These are phyloP conservation scores for Entomobrya multifasciata DNA, from an alignment of 2,888 invertebrate species.

Conservation along the genomic window DNA sequence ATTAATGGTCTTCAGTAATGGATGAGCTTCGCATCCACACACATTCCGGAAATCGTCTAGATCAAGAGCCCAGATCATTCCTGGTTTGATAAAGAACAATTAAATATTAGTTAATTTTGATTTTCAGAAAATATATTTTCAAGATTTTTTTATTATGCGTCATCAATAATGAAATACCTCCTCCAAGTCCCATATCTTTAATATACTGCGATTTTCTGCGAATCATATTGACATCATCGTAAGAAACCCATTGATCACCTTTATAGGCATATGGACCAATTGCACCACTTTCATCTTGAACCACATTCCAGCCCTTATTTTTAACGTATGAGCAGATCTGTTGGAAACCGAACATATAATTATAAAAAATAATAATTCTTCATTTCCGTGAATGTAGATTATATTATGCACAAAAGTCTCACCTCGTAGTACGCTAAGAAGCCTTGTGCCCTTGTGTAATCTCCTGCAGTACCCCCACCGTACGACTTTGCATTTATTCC, in stretches of 20 bases:
- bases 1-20: constrained; percentile 90
- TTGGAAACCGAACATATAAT: too few relatives aligned
- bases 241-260: constrained; percentile 88
- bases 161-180: constrained; percentile 83
- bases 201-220: constrained; percentile 82
- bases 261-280: constrained; percentile 89
- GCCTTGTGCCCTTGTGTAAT: constrained; percentile 86
- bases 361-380: too few relatives aligned
- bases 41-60: constrained; percentile 83
- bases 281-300: too few relatives aligned
- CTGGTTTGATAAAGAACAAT: constrained; percentile 37
- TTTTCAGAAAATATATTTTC: background rate
- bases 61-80: constrained; percentile 81
- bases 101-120: constrained; percentile 12
- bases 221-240: constrained; percentile 86
- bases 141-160: too few relatives aligned
- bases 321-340: constrained; percentile 83
- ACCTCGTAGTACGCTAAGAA: constrained; percentile 90
- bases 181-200: constrained; percentile 81
- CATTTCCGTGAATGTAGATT: too few relatives aligned
- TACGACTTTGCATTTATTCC: constrained; percentile 85
- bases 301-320: constrained; percentile 83
- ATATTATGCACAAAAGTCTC: too few relatives aligned
- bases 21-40: constrained; percentile 91
- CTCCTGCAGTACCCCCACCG: constrained; percentile 87